Base-by-base conservation (phyloP, 1,140 invertebrate species). In the Mylabris phalerata region DNA sequence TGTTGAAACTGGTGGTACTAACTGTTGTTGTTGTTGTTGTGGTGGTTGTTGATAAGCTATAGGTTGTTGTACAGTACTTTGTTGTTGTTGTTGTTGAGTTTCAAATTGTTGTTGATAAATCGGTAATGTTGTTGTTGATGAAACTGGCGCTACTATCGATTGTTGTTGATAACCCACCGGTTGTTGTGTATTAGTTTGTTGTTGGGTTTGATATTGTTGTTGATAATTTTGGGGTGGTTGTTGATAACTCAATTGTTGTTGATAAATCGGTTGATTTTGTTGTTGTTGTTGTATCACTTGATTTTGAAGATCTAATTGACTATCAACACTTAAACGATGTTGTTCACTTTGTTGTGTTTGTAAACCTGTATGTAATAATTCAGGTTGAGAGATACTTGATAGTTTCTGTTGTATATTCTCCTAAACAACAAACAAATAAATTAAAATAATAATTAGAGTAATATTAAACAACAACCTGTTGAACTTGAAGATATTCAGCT, bases 321-420 rank as follows among this genome's bases (percentile, higher is more conserved):
- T 65, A 41, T 73, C 71, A 3, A 73, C 69, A 46, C 68, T 72
- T 19, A 71, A 50, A 26, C 71, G 48, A 47, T 73, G 71, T 44
- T 73, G 69, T 13, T 32, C 32, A 5, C 1, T 4, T 32, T 50
- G 52, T 47, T 43, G 46, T 7, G 57, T 32, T 47, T 63, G 64
- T 11, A 52, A 44, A 11, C 59, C 44, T 2, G 64, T 47, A 51
- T 69, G 68, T 52, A 71, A 60, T 43, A 72, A 38, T 43, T 73
- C 71, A 0, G 72, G 70, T 47, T 71, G 71, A 1, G 71, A 72
- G 19, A 69, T 65, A 19, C 61, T 69, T 4, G 65, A 67, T 9
- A 70, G 24, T 13, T 67, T 55, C 55, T 65, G 70, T 48, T 67
- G 63, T 10, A 60, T 51, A 26, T 50, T 50, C 26, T 52, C 60